Evolutionary conservation across 2,888 invertebrate species (phyloP).

Genomic region (Stegophylla sp.): DNA sequence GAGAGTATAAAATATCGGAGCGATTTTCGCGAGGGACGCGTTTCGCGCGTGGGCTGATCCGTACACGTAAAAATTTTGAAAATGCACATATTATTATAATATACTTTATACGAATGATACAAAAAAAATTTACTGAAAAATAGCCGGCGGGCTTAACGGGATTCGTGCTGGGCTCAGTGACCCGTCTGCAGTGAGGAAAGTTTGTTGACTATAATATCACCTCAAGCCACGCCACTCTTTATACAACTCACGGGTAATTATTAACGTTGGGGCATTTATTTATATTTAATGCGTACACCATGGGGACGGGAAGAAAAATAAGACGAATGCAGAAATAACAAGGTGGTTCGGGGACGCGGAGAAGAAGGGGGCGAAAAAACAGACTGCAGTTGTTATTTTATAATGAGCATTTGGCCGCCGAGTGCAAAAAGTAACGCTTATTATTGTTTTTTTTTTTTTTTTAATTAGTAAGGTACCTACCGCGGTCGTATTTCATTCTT

Average conservation of each 20-base stretch:
- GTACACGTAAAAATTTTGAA: no score
- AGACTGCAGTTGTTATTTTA: constrained; percentile 38
- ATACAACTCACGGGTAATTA: constrained; percentile 15
- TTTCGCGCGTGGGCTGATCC: no score
- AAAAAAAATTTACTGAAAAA: no score
- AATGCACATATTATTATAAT: no score
- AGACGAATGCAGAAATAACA: neutral
- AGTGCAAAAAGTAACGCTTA: constrained; percentile 53
- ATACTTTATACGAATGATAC: no score
- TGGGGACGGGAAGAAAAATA: constrained; percentile 1
- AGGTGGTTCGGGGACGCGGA: neutral
- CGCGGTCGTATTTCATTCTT: constrained; percentile 27
- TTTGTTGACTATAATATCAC: neutral
- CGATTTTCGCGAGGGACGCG: no score
- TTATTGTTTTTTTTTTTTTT: no score
- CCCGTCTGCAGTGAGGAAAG: no score
- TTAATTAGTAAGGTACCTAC: constrained; percentile 55
- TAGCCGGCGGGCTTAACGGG: no score
- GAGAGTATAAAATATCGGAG: no score
- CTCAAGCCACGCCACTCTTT: neutral
- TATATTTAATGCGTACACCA: no score
- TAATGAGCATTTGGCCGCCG: constrained; percentile 37
- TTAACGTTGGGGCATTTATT: constrained; percentile 28
- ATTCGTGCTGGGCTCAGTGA: no score
- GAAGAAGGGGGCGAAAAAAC: neutral